Evolutionary conservation across 2,113 vertebrate genomes (phyloP).

Genomic region (Sinocyclocheilus rhinocerous): DNA sequence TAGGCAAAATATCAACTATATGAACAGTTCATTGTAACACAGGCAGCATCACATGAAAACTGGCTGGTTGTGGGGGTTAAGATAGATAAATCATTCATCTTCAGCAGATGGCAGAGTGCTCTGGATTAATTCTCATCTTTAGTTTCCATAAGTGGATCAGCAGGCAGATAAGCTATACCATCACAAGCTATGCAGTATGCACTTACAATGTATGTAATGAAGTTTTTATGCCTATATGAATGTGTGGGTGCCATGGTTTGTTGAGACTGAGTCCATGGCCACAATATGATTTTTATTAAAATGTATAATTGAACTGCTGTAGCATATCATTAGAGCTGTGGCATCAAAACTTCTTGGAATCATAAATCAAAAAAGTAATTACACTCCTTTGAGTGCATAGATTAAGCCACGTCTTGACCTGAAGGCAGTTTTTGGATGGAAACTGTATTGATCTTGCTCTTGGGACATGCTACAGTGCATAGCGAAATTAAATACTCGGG

Average conservation of each 20-base stretch:
- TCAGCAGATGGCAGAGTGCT: conserved; percentile 55
- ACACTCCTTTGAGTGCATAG: background rate
- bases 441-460: conserved; percentile 45
- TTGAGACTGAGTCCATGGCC: background rate
- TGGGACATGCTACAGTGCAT: conserved; percentile 11
- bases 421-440: conserved; percentile 41
- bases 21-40: background rate
- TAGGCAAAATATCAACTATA: background rate
- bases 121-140: conserved; percentile 50
- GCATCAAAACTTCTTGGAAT: background rate
- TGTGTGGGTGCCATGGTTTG: background rate
- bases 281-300: background rate
- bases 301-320: background rate
- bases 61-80: conserved; percentile 22
- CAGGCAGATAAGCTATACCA: conserved; percentile 43
- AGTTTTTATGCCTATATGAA: background rate
- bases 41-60: background rate
- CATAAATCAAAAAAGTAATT: conserved; percentile 20
- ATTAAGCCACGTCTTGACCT: background rate
- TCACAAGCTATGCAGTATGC: conserved; percentile 1
- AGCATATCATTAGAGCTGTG: background rate
- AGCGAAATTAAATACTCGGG: conserved; percentile 50
- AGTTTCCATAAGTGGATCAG: conserved; percentile 51
- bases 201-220: background rate
- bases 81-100: conserved; percentile 56